A percentile compares a stretch with the other conserved stretches of the same genome.
phyloP scores from a whole-genome alignment of 1,140 invertebrate species.

The Teleogryllus occipitalis region DNA sequence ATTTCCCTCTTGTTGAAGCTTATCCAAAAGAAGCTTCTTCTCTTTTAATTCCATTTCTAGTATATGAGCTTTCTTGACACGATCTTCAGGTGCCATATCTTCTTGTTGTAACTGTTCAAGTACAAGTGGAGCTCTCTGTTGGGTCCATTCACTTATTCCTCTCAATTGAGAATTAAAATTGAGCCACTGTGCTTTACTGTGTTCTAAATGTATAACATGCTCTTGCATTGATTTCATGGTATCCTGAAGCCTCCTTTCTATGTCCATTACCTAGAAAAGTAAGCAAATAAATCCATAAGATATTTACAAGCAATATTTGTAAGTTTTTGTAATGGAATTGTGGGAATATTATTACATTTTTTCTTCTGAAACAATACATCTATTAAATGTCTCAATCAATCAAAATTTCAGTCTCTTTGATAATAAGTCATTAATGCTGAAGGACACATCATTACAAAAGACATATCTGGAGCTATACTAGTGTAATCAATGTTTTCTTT shows the following conservation, averaged over 20 bases:
- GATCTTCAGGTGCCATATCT: slow-evolving; percentile 65
- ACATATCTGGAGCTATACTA: too few species aligned
- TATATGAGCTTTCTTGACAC: slow-evolving; percentile 57
- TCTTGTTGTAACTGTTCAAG: slow-evolving; percentile 63
- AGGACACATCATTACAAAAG: too few species aligned
- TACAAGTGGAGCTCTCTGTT: slow-evolving; percentile 62
- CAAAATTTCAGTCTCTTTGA: too few species aligned
- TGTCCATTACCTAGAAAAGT: slow-evolving; percentile 46
- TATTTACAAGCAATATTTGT: neutral
- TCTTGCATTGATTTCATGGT: slow-evolving; percentile 69
- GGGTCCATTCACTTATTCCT: slow-evolving; percentile 61
- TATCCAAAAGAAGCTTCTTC: slow-evolving; percentile 61
- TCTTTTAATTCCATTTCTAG: slow-evolving; percentile 61
- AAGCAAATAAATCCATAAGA: neutral
- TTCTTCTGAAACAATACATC: too few species aligned
- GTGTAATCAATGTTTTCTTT: too few species aligned
- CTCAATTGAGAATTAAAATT: slow-evolving; percentile 61
- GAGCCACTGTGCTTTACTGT: slow-evolving; percentile 72
- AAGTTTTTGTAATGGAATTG: neutral
- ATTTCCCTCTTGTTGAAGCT: slow-evolving; percentile 65
- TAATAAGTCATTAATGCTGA: too few species aligned
- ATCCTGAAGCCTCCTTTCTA: slow-evolving; percentile 64
- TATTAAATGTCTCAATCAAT: too few species aligned
- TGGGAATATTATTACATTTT: neutral
- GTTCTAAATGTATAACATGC: slow-evolving; percentile 68